Base-by-base conservation (phyloP, 2,888 invertebrate genomes). In the Meghimatium bilineatum region DNA sequence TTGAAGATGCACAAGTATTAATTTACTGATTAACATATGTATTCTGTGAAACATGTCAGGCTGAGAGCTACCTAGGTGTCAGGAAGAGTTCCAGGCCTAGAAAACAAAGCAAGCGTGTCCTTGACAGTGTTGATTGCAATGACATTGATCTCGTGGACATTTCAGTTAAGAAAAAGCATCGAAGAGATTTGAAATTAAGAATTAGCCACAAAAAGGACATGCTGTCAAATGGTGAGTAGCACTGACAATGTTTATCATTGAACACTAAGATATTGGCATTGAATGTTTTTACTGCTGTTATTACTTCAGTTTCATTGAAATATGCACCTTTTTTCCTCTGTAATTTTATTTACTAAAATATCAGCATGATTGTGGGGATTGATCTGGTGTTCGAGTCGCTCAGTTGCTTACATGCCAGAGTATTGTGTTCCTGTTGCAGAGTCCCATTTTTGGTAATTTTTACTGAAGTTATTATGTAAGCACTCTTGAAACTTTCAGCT, bases 21-120 rank as follows among this genome's bases (percentile, higher is more conserved):
- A n/a, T n/a, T n/a, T n/a, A n/a, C n/a, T 29, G 60, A 5, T 60
- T 14, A 60, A 26, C 12, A 17, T n/a, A 14, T 29, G 14, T 6
- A 0, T 74, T n/a, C n/a, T n/a, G n/a, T 78, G 44, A 44, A 44
- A 17, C 32, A 44, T 79, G 49, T 79, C 44, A 79, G 67, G 56
- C 38, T 67, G 63, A 79, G 29, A 32, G 49, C 26, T 44, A 71
- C 32, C 49, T 71, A 17, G 81, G 72, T 17, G 67, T 82, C 14
- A 34, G 83, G 49, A 83, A 78, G 36, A 83, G 83, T 36, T 76
- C 83, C n/a, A 66, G 83, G 29, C 60, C 78, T 23, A 34, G 69
- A 38, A 83, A 83, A n/a, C 67, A 83, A 67, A 83, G 71, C 36
- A 66, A 78, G 52, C 34, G 83, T 20, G 44, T 78, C 38, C 72